Percentiles rank a stretch among this genome's conserved stretches.
Evolutionary conservation across 2,888 invertebrate species (phyloP).

Genomic region (Doris montereyensis): DNA sequence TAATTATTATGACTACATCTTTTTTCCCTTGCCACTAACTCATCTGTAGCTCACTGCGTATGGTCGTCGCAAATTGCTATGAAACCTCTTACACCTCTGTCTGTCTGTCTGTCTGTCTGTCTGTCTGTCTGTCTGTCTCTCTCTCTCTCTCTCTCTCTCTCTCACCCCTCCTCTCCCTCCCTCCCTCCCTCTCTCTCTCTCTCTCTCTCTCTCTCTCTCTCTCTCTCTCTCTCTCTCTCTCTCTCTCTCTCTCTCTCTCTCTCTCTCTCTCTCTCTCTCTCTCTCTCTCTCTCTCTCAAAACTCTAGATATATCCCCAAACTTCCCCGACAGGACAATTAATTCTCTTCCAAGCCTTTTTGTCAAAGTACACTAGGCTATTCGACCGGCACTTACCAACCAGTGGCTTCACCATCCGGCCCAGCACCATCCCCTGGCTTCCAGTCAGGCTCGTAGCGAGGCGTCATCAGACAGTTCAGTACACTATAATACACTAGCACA

Average conservation of each 20-base stretch:
- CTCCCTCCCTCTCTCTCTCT: neutral
- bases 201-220: neutral
- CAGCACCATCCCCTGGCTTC: too few species aligned
- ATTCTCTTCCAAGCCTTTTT: too few species aligned
- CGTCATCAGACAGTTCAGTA: too few species aligned
- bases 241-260: conserved; percentile 4
- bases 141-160: conserved; percentile 5
- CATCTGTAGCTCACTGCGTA: neutral
- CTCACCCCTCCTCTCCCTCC: neutral
- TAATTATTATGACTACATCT: too few species aligned
- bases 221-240: conserved; percentile 9
- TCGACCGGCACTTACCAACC: too few species aligned
- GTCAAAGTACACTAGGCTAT: too few species aligned
- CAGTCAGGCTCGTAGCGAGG: too few species aligned
- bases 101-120: neutral
- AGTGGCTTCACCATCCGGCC: too few species aligned
- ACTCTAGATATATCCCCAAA: too few species aligned
- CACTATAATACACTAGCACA: too few species aligned
- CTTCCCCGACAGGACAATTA: too few species aligned
- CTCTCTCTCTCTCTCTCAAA: neutral
- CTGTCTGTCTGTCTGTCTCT: neutral
- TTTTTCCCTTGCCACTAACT: neutral
- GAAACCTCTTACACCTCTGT: neutral
- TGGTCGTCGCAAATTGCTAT: neutral
- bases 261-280: neutral